Evolutionary conservation across 2,113 vertebrate species (phyloP), one percentile per base, ranked within the genome.

Genomic region (Rhombomys opimus): DNA sequence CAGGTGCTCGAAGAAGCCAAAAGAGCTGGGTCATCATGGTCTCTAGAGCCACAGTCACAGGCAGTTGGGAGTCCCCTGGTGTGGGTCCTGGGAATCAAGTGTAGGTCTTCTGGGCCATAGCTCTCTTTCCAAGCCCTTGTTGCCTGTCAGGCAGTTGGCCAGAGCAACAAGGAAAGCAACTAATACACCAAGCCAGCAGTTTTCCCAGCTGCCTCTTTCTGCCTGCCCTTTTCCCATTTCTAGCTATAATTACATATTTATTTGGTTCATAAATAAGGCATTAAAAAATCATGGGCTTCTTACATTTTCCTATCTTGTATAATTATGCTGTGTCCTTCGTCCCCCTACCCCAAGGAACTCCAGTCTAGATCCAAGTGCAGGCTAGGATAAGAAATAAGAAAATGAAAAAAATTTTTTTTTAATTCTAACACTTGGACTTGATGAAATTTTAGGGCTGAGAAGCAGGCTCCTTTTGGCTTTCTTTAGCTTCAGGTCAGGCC

Each of bases 211-310:
- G 77, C n/a, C 88, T 63, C 50, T 46, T 75, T 10, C 54, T 20
- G 18, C 70, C 13, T 27, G 25, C 6, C n/a, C 84, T 35, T 76
- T 63, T 52, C 14, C 57, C 15, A 20, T 87, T 59, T 57, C 94
- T 68, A 67, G 54, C 38, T 14, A 50, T 38, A 52, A 73, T 23
- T 50, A 63, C 52, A 72, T 46, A 46, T 61, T 94, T 57, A 85
- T 93, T 77, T 61, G 14, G 61, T 63, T 93, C 84, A 73, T 93
- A 91, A 91, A 89, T 61, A 77, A 20, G 59, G 54, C 88, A 75
- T 87, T 72, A 86, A 85, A 92, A 90, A 82, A 57, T 52, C 90
- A 46, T 11, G 32, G 52, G 89, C 59, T 50, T 77, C 89, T 85
- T 76, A 61, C 90, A 12, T 81, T 67, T 90, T 63, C n/a, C 61